Percentiles rank a stretch among this genome's conserved stretches.
phyloP scores from a whole-genome alignment of 1,140 invertebrate genomes.

The Pseudomyrmex flavicornis region DNA sequence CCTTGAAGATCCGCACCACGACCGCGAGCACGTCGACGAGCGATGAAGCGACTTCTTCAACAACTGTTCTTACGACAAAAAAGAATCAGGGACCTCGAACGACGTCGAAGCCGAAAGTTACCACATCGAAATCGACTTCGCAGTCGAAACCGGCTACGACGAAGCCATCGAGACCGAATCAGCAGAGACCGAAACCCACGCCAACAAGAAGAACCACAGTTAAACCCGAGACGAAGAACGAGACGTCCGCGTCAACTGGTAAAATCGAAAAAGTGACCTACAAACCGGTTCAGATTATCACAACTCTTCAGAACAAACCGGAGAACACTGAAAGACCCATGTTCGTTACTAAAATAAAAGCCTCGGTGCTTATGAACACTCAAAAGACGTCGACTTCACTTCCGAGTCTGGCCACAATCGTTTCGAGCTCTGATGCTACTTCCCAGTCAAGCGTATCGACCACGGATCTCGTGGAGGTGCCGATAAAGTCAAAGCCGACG shows the following conservation, averaged over 20 bases:
- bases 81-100: constrained; percentile 70
- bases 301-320: constrained; percentile 68
- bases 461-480: constrained; percentile 51
- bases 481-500: constrained; percentile 64
- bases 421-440: constrained; percentile 8
- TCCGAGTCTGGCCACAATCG: neutral
- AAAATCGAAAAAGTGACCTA: constrained; percentile 84
- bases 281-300: constrained; percentile 76
- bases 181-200: constrained; percentile 58
- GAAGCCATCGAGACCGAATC: constrained; percentile 50
- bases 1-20: constrained; percentile 34
- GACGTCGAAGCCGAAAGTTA: constrained; percentile 70
- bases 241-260: constrained; percentile 68
- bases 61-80: constrained; percentile 63
- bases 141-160: constrained; percentile 33
- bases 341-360: constrained; percentile 81
- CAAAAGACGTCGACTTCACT: constrained; percentile 65
- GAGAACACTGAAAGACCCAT: constrained; percentile 75
- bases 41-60: constrained; percentile 70
- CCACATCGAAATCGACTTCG: constrained; percentile 59
- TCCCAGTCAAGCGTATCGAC: constrained; percentile 53
- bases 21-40: neutral
- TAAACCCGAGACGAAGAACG: constrained; percentile 59
- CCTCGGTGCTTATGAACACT: constrained; percentile 74
- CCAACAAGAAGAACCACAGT: constrained; percentile 49